Conservation (phyloP, 1,140 invertebrate genomes). For the Dufourea novaeangliae region DNA sequence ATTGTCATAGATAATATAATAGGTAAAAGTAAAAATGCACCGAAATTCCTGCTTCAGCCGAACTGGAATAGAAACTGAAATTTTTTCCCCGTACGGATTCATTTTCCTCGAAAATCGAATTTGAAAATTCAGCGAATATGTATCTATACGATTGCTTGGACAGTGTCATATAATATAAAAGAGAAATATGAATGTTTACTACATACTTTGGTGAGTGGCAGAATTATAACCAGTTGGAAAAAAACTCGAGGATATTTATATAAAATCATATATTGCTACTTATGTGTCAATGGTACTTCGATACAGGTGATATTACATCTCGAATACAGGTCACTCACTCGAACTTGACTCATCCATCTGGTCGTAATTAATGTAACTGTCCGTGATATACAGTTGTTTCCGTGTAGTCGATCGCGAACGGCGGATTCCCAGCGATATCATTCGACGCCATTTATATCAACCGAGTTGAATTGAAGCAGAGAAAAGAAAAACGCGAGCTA, state of each 20-base stretch:
- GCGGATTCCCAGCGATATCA: conserved; percentile 34
- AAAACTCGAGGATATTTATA: neutral
- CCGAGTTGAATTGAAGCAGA: neutral
- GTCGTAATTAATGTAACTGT: conserved; percentile 63
- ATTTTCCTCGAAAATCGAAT: too few species aligned
- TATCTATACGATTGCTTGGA: too few species aligned
- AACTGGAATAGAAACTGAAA: too few species aligned
- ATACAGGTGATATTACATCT: conserved; percentile 16
- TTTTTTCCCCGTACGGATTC: too few species aligned
- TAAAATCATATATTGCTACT: neutral
- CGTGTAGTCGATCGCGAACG: conserved; percentile 34
- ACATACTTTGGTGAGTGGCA: too few species aligned
- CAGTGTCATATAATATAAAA: too few species aligned
- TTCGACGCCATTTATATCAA: conserved; percentile 24
- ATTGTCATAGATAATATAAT: too few species aligned
- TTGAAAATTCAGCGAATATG: too few species aligned
- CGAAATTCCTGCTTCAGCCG: too few species aligned
- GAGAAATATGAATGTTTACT: too few species aligned
- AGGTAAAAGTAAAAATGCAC: too few species aligned
- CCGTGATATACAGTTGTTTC: conserved; percentile 49
- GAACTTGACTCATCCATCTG: conserved; percentile 50
- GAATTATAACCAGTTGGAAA: too few species aligned
- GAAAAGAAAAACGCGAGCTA: neutral
- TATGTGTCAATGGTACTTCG: conserved; percentile 30
- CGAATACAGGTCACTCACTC: conserved; percentile 31